Evolutionary conservation across 2,113 vertebrate genomes (phyloP), one percentile per base, ranked within the genome.

Genomic region (Ptilorrhoa leucosticta): DNA sequence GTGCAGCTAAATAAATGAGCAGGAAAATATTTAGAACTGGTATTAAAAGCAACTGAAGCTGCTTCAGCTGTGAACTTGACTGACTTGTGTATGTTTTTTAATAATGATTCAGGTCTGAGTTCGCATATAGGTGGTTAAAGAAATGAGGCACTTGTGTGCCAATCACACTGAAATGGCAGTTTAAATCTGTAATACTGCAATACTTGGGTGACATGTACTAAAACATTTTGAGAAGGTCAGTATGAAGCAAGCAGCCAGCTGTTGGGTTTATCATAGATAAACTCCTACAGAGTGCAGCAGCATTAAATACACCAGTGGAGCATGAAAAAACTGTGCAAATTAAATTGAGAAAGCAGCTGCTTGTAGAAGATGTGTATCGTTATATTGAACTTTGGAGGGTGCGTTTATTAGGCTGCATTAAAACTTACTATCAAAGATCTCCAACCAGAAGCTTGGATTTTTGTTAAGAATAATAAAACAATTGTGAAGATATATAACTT

Each of bases 281-380:
- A 98, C 98, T 98, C 98, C 98, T 98, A 96, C 97, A 97, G 98
- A 97, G 98, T 98, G 97, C 97, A 97, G 97, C 96, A 96, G 98
- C 98, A 99, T 99, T 99, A 99, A 98, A 98, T 99, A 98, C 98
- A 98, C 98, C 99, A 99, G 96, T 98, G 98, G 99, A 99, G 98
- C 99, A 98, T 98, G 98, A 99, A 99, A 94, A 99, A 99, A 98
- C 98, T 98, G 98, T 98, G 98, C 98, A 99, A 98, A 99, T 99
- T 99, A 99, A 98, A 99, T 97, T 98, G 98, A 98, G 98, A 98
- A 90, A 98, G 98, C 98, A 97, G 97, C 97, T 98, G 98, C 98
- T 99, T 98, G 97, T 98, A 98, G 96, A 97, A 99, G 99, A 99
- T 99, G 98, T 97, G 94, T 99, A 99, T 99, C 99, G 98, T 98